Evolutionary conservation across 2,888 invertebrate species (phyloP).

Genomic region (Dilophus febrilis): DNA sequence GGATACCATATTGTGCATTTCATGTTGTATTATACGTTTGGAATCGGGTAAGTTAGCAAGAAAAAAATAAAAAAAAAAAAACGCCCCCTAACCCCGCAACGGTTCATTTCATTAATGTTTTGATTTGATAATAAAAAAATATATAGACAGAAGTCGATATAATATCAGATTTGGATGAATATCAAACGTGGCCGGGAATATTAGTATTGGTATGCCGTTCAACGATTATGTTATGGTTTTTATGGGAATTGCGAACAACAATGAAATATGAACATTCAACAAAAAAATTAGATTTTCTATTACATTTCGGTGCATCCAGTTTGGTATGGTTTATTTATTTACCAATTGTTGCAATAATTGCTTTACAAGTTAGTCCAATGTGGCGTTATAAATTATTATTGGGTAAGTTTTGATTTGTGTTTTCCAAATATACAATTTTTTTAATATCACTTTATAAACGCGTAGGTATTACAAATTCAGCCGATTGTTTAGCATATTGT

Average conservation of each 20-base stretch:
- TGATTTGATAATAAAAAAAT: no score
- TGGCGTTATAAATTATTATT: constrained; percentile 91
- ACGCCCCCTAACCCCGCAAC: background rate
- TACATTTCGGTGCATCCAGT: constrained; percentile 94
- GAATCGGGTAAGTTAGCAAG: constrained; percentile 69
- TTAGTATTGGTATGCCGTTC: constrained; percentile 67
- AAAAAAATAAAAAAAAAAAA: background rate
- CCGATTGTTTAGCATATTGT: constrained; percentile 86
- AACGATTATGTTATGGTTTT: constrained; percentile 71
- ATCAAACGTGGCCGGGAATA: constrained; percentile 97
- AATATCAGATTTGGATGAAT: constrained; percentile 90
- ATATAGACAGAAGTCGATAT: constrained; percentile 87
- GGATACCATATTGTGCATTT: constrained; percentile 81
- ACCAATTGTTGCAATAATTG: constrained; percentile 84
- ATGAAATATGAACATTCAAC: constrained; percentile 66
- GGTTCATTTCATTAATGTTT: background rate
- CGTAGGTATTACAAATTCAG: constrained; percentile 87
- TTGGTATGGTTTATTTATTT: constrained; percentile 97
- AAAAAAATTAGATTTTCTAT: constrained; percentile 76
- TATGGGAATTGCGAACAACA: constrained; percentile 55
- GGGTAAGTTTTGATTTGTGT: constrained; percentile 20
- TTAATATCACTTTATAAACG: background rate
- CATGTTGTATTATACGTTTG: constrained; percentile 87
- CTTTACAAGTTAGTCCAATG: constrained; percentile 79
- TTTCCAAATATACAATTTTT: constrained; percentile 3